phyloP scores from a whole-genome alignment of 2,888 invertebrate species.

The Idaea dimidiata region DNA sequence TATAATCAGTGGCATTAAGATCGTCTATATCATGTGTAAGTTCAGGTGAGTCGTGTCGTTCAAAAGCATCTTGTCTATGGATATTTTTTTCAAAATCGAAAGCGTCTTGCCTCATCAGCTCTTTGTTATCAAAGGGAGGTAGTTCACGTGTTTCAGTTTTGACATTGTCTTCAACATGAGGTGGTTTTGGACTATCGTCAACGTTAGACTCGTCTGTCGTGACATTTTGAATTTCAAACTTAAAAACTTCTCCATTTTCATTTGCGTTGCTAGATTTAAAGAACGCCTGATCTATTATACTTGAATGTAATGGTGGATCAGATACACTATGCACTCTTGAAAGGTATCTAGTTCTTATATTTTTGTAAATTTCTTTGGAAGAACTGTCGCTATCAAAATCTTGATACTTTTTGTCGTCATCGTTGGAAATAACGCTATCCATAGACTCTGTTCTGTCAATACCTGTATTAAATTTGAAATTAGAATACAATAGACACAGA shows the following conservation, averaged over 20 bases:
- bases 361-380: slow-evolving; percentile 64
- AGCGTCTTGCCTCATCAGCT: slow-evolving; percentile 60
- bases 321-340: slow-evolving; percentile 67
- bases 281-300: slow-evolving; percentile 65
- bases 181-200: slow-evolving; percentile 39
- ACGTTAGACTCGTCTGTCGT: slow-evolving; percentile 66
- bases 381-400: slow-evolving; percentile 60
- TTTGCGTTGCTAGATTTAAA: slow-evolving; percentile 46
- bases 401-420: slow-evolving; percentile 50
- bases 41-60: slow-evolving; percentile 33
- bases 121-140: slow-evolving; percentile 48
- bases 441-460: slow-evolving; percentile 65
- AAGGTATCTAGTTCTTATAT: slow-evolving; percentile 66
- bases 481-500: slow-evolving; percentile 54
- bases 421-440: slow-evolving; percentile 59
- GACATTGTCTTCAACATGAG: slow-evolving; percentile 31
- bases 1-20: slow-evolving; percentile 23
- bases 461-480: slow-evolving; percentile 71
- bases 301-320: slow-evolving; percentile 50
- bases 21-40: slow-evolving; percentile 37
- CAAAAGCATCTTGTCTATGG: slow-evolving; percentile 44
- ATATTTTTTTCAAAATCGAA: slow-evolving; percentile 46
- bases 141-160: slow-evolving; percentile 37
- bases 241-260: slow-evolving; percentile 37
- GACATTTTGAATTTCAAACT: slow-evolving; percentile 56